A percentile compares a stretch with the other conserved stretches of the same genome.
phyloP scores from a whole-genome alignment of 2,113 vertebrate species.

The Epinephelus cyanopodus region DNA sequence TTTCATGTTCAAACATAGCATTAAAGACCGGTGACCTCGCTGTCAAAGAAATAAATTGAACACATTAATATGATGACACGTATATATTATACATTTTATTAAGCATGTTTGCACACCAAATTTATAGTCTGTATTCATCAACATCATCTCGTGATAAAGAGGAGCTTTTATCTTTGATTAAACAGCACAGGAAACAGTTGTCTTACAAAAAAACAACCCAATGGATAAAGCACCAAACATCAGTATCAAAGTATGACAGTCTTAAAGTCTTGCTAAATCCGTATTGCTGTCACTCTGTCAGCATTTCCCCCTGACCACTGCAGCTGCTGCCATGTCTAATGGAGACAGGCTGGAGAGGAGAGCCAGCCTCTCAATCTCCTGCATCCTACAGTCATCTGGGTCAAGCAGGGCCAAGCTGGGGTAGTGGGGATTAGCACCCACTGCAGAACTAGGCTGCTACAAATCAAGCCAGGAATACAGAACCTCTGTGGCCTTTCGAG shows the following conservation, averaged over 20 bases:
- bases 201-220: neutral
- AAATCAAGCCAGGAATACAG: conserved; percentile 54
- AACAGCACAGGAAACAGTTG: neutral
- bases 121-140: neutral
- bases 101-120: neutral
- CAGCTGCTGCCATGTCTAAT: conserved; percentile 66
- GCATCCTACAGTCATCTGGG: conserved; percentile 66
- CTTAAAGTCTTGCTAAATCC: conserved; percentile 20
- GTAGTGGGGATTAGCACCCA: conserved; percentile 64
- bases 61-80: conserved; percentile 5
- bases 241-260: neutral
- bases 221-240: neutral
- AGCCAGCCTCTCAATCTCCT: conserved; percentile 62
- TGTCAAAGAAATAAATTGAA: conserved; percentile 69
- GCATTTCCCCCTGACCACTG: conserved; percentile 42
- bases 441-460: conserved; percentile 49
- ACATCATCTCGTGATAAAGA: neutral
- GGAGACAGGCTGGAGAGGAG: conserved; percentile 48
- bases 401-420: conserved; percentile 61
- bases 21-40: conserved; percentile 97
- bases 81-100: too few species aligned
- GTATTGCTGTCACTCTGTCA: conserved; percentile 39
- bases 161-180: neutral
- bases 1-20: conserved; percentile 99
- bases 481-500: conserved; percentile 51